Evolutionary conservation across 2,888 invertebrate species (phyloP), one percentile per base, ranked within the genome.

Genomic region (Ommatoiulus sabulosus): DNA sequence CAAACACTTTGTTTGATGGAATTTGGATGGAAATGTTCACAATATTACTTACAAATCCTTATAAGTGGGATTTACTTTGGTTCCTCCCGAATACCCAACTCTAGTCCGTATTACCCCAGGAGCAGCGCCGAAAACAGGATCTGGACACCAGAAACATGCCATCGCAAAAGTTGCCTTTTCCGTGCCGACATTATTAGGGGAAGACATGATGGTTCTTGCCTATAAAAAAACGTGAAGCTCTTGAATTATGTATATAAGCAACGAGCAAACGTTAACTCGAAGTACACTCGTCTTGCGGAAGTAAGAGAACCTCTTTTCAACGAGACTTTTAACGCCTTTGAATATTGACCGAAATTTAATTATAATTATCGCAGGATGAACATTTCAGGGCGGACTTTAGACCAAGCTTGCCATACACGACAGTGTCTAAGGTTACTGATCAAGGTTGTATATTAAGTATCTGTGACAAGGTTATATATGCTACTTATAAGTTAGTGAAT

Each of bases 101-200:
- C 97, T 94, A n/a, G 99, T 99, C 89, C 97, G 94, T 87, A 98
- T 93, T 35, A 99, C 96, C 35, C 96, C 96, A 15, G 95, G 95
- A 87, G 94, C 95, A 17, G 94, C 95, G 1, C 97, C 97, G 44
- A 87, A 97, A 88, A 97, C 93, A 0, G 96, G 95, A 92, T 97
- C 97, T 88, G 96, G 96, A 48, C 96, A 96, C 98, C 98, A 98
- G 93, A 98, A 98, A 92, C 97, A 98, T 17, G 97, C 97, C 97
- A 97, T 97, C 15, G 97, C 97, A 92, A 97, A 97, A 0, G 97
- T 97, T 6, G 97, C 97, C 91, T 95, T 95, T 92, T 95, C 91
- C 89, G 90, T 87, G 94, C 94, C 0, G 95, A 94, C 52, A 94
- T 93, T 91, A 94, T 10, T 48, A 52, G 44, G 8, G 52, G 46